phyloP scores from a whole-genome alignment of 2,797 vertebrate genomes.

The Antrozous pallidus region DNA sequence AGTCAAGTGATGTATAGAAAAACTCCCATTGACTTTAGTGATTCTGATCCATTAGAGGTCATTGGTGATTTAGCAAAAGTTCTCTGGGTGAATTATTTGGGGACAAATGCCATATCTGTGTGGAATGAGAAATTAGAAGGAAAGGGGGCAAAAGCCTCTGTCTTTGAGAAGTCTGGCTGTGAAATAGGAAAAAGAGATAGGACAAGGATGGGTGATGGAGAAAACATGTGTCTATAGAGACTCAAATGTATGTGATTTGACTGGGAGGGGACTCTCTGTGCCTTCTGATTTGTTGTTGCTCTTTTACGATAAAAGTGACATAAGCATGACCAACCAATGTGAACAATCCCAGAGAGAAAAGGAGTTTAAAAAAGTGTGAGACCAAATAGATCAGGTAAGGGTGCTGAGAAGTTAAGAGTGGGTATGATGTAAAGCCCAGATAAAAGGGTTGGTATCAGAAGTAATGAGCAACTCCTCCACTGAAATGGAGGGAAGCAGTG shows the following conservation, averaged over 20 bases:
- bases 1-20: background rate
- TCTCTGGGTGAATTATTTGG: background rate
- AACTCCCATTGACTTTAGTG: accelerated
- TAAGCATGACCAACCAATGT: background rate
- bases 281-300: background rate
- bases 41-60: background rate
- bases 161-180: background rate
- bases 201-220: background rate
- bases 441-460: background rate
- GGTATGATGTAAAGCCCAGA: background rate
- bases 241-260: too few relatives aligned
- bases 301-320: background rate
- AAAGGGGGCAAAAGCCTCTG: background rate
- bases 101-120: background rate
- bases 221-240: background rate
- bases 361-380: background rate
- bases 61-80: background rate
- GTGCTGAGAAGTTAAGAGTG: background rate
- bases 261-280: background rate
- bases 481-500: background rate
- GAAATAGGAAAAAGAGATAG: background rate
- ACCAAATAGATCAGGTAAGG: background rate
- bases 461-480: background rate
- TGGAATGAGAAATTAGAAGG: background rate
- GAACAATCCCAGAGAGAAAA: background rate